Percentiles rank a stretch among this genome's conserved stretches.
Conservation (phyloP, 2,797 vertebrate genomes). For the Natrix natrix region DNA sequence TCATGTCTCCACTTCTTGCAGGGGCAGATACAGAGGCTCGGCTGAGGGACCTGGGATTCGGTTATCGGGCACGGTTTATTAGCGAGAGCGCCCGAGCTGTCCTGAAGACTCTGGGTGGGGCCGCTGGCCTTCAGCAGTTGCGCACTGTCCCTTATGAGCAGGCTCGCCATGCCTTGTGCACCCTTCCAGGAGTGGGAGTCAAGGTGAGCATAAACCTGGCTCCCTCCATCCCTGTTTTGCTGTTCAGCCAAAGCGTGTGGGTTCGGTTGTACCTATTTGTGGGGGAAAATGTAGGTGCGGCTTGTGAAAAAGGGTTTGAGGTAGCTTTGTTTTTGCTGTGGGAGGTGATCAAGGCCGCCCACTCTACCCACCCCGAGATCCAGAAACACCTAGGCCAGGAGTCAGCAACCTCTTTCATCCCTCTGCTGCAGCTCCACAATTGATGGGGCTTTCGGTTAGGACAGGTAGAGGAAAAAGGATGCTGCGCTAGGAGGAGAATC, state of each 20-base stretch:
- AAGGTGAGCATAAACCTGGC: slow-evolving; percentile 74
- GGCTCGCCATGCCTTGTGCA: slow-evolving; percentile 79
- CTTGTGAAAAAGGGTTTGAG: neutral
- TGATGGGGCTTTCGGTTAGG: too few relatives aligned
- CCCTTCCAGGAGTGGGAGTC: slow-evolving; percentile 87
- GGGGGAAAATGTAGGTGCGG: too few relatives aligned
- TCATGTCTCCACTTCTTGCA: slow-evolving; percentile 44
- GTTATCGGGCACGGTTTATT: slow-evolving; percentile 90
- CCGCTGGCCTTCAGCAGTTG: slow-evolving; percentile 80
- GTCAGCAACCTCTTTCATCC: too few relatives aligned
- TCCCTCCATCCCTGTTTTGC: neutral
- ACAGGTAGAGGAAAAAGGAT: too few relatives aligned
- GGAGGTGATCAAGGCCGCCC: neutral
- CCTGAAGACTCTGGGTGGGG: slow-evolving; percentile 67
- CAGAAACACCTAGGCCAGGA: neutral
- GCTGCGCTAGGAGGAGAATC: too few relatives aligned
- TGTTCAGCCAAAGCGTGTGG: neutral
- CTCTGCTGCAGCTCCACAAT: too few relatives aligned
- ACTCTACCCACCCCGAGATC: neutral
- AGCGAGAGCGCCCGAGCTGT: slow-evolving; percentile 82
- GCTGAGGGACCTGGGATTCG: slow-evolving; percentile 87
- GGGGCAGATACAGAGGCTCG: slow-evolving; percentile 76
- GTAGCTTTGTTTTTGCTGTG: neutral
- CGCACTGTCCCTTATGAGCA: slow-evolving; percentile 75
- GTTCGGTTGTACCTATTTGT: neutral